A percentile compares a stretch with the other conserved stretches of the same genome.
Evolutionary conservation across 2,113 vertebrate species (phyloP).

Genomic region (Macrotis lagotis): DNA sequence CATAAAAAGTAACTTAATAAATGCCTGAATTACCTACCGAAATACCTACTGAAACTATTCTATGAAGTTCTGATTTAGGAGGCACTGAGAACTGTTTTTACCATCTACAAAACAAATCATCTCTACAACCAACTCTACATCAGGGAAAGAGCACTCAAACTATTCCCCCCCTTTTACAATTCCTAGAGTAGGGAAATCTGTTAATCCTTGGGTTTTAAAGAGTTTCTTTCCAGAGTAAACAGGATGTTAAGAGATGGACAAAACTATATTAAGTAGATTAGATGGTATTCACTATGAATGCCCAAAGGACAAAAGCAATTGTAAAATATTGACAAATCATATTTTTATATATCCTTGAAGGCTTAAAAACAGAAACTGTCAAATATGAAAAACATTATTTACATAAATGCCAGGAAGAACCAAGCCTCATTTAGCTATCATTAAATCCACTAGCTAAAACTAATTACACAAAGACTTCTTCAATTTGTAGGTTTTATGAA

Average conservation of each 20-base stretch:
- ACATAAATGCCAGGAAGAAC: not conserved
- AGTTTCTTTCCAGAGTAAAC: not conserved
- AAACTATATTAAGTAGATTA: not conserved
- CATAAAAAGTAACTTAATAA: not conserved
- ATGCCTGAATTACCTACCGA: not conserved
- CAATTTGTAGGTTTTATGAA: slow-evolving; percentile 17
- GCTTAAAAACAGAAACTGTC: not conserved
- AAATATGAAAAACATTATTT: not conserved
- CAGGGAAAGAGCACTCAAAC: not conserved
- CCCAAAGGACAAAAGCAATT: not conserved
- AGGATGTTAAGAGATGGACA: not conserved
- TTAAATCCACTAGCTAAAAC: slow-evolving; percentile 13
- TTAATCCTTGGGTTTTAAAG: not conserved
- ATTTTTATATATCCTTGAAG: not conserved
- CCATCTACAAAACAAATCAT: not conserved
- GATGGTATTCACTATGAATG: not conserved
- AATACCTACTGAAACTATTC: not conserved
- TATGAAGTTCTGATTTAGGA: not conserved
- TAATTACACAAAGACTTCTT: slow-evolving; percentile 44
- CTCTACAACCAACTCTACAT: not conserved
- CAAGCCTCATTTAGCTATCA: not conserved
- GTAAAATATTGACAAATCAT: not conserved
- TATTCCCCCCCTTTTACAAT: not conserved
- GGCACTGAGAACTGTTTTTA: not conserved
- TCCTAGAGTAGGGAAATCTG: not conserved